A percentile compares a stretch with the other conserved stretches of the same genome.
These are phyloP conservation scores for Protaetia brevitarsis DNA, from an alignment of 1,140 invertebrate genomes.

Conservation along the genomic window DNA sequence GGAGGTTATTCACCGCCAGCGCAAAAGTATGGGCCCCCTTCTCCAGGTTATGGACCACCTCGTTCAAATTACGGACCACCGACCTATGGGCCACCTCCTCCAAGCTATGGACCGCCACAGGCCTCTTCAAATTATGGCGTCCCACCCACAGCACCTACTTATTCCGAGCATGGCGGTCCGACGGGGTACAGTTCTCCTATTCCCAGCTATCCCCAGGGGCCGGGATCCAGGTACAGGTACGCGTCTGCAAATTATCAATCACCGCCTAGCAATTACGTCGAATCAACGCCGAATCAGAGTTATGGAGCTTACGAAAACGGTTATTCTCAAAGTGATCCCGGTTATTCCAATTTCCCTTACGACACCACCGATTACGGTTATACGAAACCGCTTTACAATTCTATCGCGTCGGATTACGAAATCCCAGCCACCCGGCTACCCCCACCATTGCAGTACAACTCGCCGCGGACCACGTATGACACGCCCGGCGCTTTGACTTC, in stretches of 20 bases:
- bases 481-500: conserved; percentile 21
- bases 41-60: conserved; percentile 1
- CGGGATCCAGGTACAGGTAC: no score
- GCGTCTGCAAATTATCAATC: no score
- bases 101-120: conserved; percentile 15
- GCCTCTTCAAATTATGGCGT: not conserved
- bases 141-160: not conserved
- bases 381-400: not conserved
- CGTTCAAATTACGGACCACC: not conserved
- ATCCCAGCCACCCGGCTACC: not conserved
- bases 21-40: not conserved
- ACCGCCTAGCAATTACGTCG: no score
- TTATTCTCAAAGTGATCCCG: not conserved
- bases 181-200: no score
- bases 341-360: not conserved
- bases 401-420: not conserved
- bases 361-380: not conserved
- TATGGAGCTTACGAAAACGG: not conserved
- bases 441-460: not conserved
- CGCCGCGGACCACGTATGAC: conserved; percentile 3
- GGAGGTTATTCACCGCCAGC: not conserved
- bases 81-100: not conserved
- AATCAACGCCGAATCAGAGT: not conserved
- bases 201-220: no score
- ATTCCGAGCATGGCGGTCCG: not conserved